These are phyloP conservation scores for Cololabis saira DNA, from an alignment of 2,113 vertebrate species.

Conservation along the genomic window DNA sequence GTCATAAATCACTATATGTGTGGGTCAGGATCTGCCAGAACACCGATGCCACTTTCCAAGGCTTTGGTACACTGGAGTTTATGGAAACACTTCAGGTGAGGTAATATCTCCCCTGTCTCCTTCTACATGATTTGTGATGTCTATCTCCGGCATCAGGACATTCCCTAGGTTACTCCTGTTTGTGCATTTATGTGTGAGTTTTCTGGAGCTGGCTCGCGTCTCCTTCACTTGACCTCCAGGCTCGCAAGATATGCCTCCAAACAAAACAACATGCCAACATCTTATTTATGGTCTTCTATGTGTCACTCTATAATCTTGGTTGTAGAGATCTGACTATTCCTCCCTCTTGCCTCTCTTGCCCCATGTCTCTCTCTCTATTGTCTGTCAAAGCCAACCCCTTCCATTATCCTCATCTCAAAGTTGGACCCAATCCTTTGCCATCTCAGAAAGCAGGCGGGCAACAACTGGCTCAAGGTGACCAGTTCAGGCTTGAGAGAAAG, in stretches of 20 bases:
- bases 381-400: slow-evolving; percentile 46
- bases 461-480: slow-evolving; percentile 84
- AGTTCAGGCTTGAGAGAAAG: slow-evolving; percentile 71
- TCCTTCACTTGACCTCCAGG: slow-evolving; percentile 74
- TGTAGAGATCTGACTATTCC: slow-evolving; percentile 32
- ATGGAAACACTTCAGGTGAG: slow-evolving; percentile 75
- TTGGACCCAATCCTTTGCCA: slow-evolving; percentile 50
- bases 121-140: slow-evolving; percentile 70
- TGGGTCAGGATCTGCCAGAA: slow-evolving; percentile 61
- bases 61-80: slow-evolving; percentile 73
- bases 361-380: slow-evolving; percentile 5
- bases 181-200: slow-evolving; percentile 32
- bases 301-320: slow-evolving; percentile 61
- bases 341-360: slow-evolving; percentile 9
- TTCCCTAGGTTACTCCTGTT: slow-evolving; percentile 41
- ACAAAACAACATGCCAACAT: slow-evolving; percentile 75
- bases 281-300: slow-evolving; percentile 72
- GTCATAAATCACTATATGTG: slow-evolving; percentile 65
- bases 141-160: slow-evolving; percentile 45
- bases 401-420: slow-evolving; percentile 48
- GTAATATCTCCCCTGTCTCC: slow-evolving; percentile 75
- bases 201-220: slow-evolving; percentile 44
- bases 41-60: slow-evolving; percentile 66
- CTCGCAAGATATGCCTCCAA: slow-evolving; percentile 39
- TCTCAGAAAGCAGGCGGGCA: slow-evolving; percentile 68